Evolutionary conservation across 2,113 vertebrate species (phyloP).

Genomic region (Dicaeum eximium): DNA sequence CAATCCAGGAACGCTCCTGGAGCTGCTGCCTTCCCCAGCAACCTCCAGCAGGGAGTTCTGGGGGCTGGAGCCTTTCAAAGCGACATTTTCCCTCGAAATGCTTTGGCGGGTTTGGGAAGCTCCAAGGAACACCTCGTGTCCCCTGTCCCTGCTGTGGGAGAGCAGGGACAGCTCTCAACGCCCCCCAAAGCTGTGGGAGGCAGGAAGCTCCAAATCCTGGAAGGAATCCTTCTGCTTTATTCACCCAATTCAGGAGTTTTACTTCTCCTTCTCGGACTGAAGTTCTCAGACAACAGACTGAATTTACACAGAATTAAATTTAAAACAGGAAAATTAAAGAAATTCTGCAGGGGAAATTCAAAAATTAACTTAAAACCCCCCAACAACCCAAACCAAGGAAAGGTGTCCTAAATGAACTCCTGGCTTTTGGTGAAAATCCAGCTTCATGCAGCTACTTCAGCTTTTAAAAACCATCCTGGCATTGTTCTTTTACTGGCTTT

Average conservation of each 20-base stretch:
- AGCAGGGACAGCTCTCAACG: background rate
- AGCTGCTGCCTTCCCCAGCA: background rate
- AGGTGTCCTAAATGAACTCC: accelerated
- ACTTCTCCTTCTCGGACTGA: background rate
- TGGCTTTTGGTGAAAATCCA: background rate
- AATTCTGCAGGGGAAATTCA: accelerated
- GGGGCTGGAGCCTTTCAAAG: background rate
- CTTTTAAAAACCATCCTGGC: background rate
- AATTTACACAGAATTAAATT: background rate
- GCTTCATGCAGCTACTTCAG: background rate
- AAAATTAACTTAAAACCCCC: background rate
- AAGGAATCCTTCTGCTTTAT: background rate
- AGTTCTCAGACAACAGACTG: background rate
- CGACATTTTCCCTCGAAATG: accelerated
- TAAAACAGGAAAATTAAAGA: background rate
- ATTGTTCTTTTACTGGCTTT: background rate
- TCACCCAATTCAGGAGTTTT: background rate
- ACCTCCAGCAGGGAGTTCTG: background rate
- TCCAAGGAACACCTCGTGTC: accelerated
- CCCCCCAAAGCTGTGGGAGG: background rate
- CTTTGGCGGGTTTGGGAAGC: background rate
- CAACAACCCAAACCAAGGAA: background rate
- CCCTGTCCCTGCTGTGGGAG: background rate
- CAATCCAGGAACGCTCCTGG: background rate
- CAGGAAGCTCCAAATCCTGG: background rate